Base-by-base conservation (phyloP, 2,888 invertebrate genomes). In the Tortricodes alternella region DNA sequence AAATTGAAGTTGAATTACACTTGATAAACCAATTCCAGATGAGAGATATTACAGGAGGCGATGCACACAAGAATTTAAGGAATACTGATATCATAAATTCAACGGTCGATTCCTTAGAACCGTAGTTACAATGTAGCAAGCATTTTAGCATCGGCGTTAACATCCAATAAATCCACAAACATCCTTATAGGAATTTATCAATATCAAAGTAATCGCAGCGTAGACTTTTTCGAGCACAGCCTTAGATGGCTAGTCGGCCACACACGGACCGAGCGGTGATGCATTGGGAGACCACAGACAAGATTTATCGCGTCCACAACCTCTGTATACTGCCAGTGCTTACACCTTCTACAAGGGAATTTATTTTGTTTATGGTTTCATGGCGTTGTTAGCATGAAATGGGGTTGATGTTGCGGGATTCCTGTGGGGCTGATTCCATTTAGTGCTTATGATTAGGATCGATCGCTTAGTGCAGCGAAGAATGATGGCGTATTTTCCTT, bases 291-390 rank as follows among this genome's bases (percentile, higher is more conserved):
- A 63, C 70, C 73, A 73, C 73, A 67, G 64, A 62, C 62, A 62
- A 76, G 79, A 85, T 83, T 83, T 81, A 84, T 81, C 59, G 67
- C 65, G 60, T 53, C 60, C 67, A 63, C 60, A 53, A 55, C 37
- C 51, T 35, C 52, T 69, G 63, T 78, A 79, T 80, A 75, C 66
- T 59, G 68, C 65, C 68, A 60, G 73, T 69, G 65, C 70, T 68
- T 69, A 77, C 74, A 72, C 67, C 59, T 62, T 63, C 64, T 62
- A 65, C 71, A 67, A 65, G 75, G 64, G 71, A 68, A 76, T 77
- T 74, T 73, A 79, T 77, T 79, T 82, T 78, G 77, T 80, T 78
- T 81, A 80, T 80, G 73, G 73, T 62, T n/a, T n/a, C 70, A 70
- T 71, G 67, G 62, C 60, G 49, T 55, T 58, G 46, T 52, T 57